phyloP scores from a whole-genome alignment of 2,888 invertebrate species.

The Andrena praecox region DNA sequence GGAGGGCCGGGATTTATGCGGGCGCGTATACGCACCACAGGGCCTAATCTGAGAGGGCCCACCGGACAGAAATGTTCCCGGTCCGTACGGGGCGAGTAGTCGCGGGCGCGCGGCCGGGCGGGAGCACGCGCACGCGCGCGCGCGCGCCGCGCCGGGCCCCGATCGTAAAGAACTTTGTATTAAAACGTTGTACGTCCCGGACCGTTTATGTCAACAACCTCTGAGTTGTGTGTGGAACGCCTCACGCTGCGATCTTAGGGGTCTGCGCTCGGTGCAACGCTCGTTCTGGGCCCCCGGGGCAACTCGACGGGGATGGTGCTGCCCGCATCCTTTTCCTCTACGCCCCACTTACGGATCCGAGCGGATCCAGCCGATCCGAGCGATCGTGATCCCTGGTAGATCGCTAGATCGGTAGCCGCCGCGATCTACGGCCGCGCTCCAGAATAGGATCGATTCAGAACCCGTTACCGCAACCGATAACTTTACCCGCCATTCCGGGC shows the following conservation, averaged over 20 bases:
- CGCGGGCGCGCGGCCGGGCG: conserved; percentile 43
- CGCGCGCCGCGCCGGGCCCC: conserved; percentile 59
- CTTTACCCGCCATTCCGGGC: not conserved
- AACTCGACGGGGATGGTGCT: conserved; percentile 65
- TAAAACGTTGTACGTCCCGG: conserved; percentile 78
- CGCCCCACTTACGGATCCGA: conserved; percentile 33
- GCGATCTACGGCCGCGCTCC: conserved; percentile 33
- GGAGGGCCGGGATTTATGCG: conserved; percentile 82
- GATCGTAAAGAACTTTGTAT: conserved; percentile 81
- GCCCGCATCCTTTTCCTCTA: conserved; percentile 56
- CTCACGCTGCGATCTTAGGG: conserved; percentile 69
- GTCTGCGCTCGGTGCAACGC: conserved; percentile 61
- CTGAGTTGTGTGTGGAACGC: conserved; percentile 77
- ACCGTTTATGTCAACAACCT: conserved; percentile 79
- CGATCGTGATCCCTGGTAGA: conserved; percentile 56
- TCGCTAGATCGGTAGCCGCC: conserved; percentile 54
- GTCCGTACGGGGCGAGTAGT: conserved; percentile 42
- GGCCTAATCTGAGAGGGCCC: conserved; percentile 72
- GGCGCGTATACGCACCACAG: conserved; percentile 76
- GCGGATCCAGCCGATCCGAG: conserved; percentile 15
- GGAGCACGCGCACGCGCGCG: conserved; percentile 52
- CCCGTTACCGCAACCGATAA: conserved; percentile 14
- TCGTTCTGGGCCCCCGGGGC: conserved; percentile 64
- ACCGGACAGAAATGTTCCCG: conserved; percentile 63
- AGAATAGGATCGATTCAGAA: conserved; percentile 40